phyloP scores from a whole-genome alignment of 2,888 invertebrate genomes.

The Pachliopta kotzebuea region DNA sequence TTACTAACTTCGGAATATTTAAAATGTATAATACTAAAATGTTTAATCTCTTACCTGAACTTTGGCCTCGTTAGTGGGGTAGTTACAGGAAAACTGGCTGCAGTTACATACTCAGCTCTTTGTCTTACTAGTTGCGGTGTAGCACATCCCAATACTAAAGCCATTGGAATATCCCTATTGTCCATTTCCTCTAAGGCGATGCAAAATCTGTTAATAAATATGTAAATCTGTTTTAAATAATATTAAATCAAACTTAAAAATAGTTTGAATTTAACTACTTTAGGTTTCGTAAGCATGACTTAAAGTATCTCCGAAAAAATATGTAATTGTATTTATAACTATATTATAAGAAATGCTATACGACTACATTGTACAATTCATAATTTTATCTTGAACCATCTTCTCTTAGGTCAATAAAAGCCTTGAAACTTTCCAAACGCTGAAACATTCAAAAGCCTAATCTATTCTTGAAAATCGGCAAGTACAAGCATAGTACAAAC shows the following conservation, averaged over 20 bases:
- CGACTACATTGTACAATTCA: too few species aligned
- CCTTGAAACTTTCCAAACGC: too few species aligned
- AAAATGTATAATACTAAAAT: neutral
- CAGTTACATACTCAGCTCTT: constrained; percentile 55
- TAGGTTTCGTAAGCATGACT: too few species aligned
- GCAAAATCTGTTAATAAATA: constrained; percentile 75
- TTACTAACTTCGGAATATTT: neutral
- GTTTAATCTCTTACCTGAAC: constrained; percentile 48
- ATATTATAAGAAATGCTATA: neutral
- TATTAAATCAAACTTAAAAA: neutral
- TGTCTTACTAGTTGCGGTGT: constrained; percentile 56
- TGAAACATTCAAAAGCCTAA: too few species aligned
- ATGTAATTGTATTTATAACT: neutral
- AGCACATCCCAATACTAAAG: constrained; percentile 82
- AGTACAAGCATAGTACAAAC: too few species aligned
- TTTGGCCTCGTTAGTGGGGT: constrained; percentile 44
- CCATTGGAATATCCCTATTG: constrained; percentile 74
- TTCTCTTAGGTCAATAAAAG: too few species aligned
- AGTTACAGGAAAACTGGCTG: constrained; percentile 52
- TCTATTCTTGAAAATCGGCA: too few species aligned
- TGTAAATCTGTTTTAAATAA: neutral
- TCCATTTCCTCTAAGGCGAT: constrained; percentile 85
- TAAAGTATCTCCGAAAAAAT: neutral
- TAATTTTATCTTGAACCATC: too few species aligned
- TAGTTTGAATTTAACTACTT: too few species aligned